Conservation (phyloP, 2,113 vertebrate species). For the Sarotherodon lohbergeri region DNA sequence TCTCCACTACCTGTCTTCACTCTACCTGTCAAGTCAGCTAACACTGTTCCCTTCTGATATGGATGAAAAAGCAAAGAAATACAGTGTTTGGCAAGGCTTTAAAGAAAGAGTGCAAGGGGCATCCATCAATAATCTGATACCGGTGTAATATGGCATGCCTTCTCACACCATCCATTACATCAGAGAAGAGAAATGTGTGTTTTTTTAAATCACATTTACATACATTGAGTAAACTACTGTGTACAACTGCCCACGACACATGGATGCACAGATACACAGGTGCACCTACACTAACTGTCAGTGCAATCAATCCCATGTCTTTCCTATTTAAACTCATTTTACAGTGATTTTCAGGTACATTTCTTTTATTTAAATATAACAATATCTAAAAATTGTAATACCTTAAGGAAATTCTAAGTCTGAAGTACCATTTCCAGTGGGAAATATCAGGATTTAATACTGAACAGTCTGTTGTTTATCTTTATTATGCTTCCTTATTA, state of each 20-base stretch:
- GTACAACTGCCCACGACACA: not conserved
- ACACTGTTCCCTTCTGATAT: not conserved
- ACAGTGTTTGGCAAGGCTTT: slow-evolving; percentile 3
- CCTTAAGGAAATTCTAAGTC: not conserved
- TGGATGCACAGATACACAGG: not conserved
- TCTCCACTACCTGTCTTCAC: slow-evolving; percentile 16
- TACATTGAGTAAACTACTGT: not conserved
- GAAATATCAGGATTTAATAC: not conserved
- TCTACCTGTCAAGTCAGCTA: slow-evolving; percentile 28
- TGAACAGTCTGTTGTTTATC: not conserved
- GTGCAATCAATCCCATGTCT: not conserved
- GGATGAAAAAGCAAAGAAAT: slow-evolving; percentile 15
- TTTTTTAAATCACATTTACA: not conserved
- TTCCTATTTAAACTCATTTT: not conserved
- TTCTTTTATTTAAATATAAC: not conserved
- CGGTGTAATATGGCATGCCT: not conserved
- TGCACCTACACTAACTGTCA: not conserved
- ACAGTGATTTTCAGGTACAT: not conserved
- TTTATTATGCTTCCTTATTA: not conserved
- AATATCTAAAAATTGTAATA: not conserved
- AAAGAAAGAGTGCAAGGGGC: not conserved
- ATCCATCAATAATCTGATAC: slow-evolving; percentile 12
- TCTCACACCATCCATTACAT: not conserved
- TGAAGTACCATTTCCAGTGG: not conserved
- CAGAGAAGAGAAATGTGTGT: not conserved